Percentiles rank a stretch among this genome's conserved stretches.
phyloP scores from a whole-genome alignment of 2,888 invertebrate species.

The Mesodorylaimus sp. region DNA sequence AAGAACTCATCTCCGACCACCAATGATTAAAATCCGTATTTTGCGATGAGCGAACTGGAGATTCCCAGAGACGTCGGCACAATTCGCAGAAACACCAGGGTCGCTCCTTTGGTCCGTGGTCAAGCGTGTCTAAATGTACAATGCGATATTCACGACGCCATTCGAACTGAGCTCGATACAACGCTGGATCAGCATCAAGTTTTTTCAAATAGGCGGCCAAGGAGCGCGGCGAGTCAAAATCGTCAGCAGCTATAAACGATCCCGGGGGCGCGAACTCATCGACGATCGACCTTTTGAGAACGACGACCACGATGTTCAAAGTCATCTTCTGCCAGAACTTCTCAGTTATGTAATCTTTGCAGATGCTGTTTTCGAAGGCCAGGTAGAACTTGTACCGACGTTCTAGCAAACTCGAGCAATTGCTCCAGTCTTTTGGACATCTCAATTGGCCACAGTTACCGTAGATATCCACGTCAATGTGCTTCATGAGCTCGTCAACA shows the following conservation, averaged over 20 bases:
- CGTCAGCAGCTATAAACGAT: slow-evolving; percentile 35
- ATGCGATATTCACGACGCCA: slow-evolving; percentile 31
- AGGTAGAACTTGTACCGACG: slow-evolving; percentile 15
- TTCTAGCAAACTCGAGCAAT: slow-evolving; percentile 20
- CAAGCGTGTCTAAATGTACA: slow-evolving; percentile 20
- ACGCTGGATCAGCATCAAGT: slow-evolving; percentile 31
- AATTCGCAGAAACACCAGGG: slow-evolving; percentile 7
- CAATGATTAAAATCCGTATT: no score
- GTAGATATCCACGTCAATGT: slow-evolving; percentile 19
- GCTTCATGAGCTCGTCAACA: neutral
- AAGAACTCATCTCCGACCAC: no score
- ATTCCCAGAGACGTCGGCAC: neutral
- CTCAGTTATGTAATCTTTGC: slow-evolving; percentile 28
- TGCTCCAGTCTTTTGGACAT: slow-evolving; percentile 15
- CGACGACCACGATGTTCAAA: slow-evolving; percentile 7
- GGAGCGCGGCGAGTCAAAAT: slow-evolving; percentile 31
- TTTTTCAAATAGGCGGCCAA: slow-evolving; percentile 32
- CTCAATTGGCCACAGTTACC: slow-evolving; percentile 21
- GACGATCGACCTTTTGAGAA: slow-evolving; percentile 16
- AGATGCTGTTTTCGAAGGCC: slow-evolving; percentile 23
- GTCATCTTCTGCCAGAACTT: slow-evolving; percentile 23
- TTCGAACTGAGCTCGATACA: slow-evolving; percentile 36
- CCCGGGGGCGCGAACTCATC: slow-evolving; percentile 29
- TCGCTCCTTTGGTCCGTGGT: slow-evolving; percentile 4
- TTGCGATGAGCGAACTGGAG: no score